Evolutionary conservation across 2,888 invertebrate genomes (phyloP), one percentile per base, ranked within the genome.

Genomic region (Pantelozetes paolii): DNA sequence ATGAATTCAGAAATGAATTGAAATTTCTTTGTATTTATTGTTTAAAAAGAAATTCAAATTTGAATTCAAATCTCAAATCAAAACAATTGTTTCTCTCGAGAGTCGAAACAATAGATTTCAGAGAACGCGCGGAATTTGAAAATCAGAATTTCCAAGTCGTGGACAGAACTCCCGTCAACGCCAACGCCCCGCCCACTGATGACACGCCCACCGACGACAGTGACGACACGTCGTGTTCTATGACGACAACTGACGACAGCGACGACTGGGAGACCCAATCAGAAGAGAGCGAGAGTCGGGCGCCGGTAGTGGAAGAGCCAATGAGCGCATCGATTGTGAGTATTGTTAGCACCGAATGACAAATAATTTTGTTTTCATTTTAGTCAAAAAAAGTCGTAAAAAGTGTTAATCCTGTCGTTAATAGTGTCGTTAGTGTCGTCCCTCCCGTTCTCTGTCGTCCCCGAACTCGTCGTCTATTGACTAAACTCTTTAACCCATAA

Each of bases 81-180:
- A 73, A 73, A 32, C 50, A 73, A 59, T 28, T 23, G 15, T 73
- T 73, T 69, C 20, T 73, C 11, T 42, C 6, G 15, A 48, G 28
- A 28, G 26, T 26, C 23, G 45, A 73, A 36, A 69, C 48, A 54
- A 70, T 73, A 30, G 73, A 73, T 59, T 50, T 73, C 28, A 42
- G 73, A 23, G 73, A 73, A 71, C 45, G 73, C 20, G 45, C 36
- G 3, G 50, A 73, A 40, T 73, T 73, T 50, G 50, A 73, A 20
- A 36, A 32, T 3, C 8, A 32, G 36, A 18, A 28, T 2, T 6
- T 1, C 20, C 1, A 45, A 32, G 57, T 71, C 13, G 23, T 26
- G 28, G 26, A 23, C 20, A 54, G 20, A 15, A 18, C 3, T 18
- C 6, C 3, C 3, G 20, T 11, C 48, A 48, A 18, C 8, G n/a